Evolutionary conservation across 2,888 invertebrate species (phyloP), one percentile per base, ranked within the genome.

Genomic region (Eupeodes latifasciatus): DNA sequence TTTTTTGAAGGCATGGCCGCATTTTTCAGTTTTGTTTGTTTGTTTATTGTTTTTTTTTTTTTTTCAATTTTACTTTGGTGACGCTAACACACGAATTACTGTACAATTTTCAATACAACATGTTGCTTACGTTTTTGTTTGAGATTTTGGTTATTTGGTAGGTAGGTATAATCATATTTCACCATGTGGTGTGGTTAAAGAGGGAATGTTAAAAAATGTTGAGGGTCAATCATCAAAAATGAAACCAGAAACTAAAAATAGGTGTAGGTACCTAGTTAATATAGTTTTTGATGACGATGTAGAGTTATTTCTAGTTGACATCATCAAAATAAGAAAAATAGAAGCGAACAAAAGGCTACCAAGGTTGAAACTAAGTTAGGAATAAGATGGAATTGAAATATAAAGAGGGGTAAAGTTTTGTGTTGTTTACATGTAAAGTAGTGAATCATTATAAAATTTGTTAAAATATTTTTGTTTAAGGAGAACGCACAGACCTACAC

Each of bases 281-380:
- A 16, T 19, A 1, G 1, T 27, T 27, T 27, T 27, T 27, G 66
- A 66, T 66, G 66, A 66, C 49, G 49, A 27, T 49, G 49, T n/a
- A 12, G 40, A 40, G n/a, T 49, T 49, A 66, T 49, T 66, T 66
- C 27, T 27, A 66, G 66, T 66, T 66, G 49, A 49, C 66, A 49
- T 66, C 49, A 66, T 66, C 49, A n/a, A 49, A 49, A 49, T n/a
- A 6, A 59, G 0, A n/a, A 51, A 16, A 7, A 5, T 27, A 57
- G 27, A 14, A 12, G 3, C 2, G 4, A 36, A 59, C 1, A 59
- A 59, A 9, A 59, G n/a, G 34, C 14, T 57, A 4, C 19, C 5
- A 27, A 59, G 14, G 6, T 57, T 57, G 12, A 5, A 57, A 27
- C 2, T 27, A 5, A 40, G 6, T 40, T 40, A 40, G 40, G 40